Evolutionary conservation across 2,888 invertebrate species (phyloP).

Genomic region (Chorisops tibialis): DNA sequence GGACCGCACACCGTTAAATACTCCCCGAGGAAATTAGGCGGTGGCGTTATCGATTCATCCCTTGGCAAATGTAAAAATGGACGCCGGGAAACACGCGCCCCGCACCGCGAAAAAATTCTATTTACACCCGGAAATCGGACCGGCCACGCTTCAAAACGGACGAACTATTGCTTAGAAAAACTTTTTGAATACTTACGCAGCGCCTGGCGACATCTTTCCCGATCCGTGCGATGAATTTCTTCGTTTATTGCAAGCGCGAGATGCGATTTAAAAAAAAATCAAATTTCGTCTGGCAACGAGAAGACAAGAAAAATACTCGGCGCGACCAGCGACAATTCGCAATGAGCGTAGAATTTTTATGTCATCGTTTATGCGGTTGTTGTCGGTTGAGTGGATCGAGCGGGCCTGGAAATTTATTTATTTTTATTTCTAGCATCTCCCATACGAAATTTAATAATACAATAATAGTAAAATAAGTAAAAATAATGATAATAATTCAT

Average conservation of each 20-base stretch:
- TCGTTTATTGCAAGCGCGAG: not conserved
- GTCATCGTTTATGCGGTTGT: too few species aligned
- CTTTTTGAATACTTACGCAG: constrained; percentile 28
- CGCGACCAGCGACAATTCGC: not conserved
- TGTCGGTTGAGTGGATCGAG: too few species aligned
- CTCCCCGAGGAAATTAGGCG: not conserved
- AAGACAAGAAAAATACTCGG: constrained; percentile 20
- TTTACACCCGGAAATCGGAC: not conserved
- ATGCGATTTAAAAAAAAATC: not conserved
- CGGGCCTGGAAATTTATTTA: too few species aligned
- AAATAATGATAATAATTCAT: too few species aligned
- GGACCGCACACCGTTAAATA: not conserved
- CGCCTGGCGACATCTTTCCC: constrained; percentile 27
- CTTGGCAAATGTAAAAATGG: constrained; percentile 39
- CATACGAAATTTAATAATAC: too few species aligned
- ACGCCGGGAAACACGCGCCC: constrained; percentile 38
- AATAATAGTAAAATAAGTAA: too few species aligned
- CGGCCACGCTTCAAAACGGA: too few species aligned
- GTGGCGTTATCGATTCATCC: constrained; percentile 17
- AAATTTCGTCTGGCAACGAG: constrained; percentile 8
- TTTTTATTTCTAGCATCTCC: too few species aligned
- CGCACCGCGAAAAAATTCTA: not conserved
- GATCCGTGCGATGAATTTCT: not conserved
- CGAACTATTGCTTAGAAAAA: not conserved
- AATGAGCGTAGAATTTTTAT: not conserved